Conservation (phyloP, 1,140 invertebrate species). For the Neelides sp. region DNA sequence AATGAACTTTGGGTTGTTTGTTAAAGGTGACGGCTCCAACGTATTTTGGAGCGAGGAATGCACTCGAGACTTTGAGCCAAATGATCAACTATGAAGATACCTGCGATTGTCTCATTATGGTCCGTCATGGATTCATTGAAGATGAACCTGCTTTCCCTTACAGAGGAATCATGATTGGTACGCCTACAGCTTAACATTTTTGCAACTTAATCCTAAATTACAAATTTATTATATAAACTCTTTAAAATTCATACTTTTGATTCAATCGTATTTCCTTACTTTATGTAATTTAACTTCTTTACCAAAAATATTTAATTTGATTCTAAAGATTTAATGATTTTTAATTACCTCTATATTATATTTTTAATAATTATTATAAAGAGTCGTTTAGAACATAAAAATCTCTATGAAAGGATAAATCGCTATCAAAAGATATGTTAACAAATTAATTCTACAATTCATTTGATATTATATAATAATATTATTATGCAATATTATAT, state of each 20-base stretch:
- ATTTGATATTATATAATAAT: no score
- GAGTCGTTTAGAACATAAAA: no score
- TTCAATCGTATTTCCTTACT: background rate
- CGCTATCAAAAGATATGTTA: no score
- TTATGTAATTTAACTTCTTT: no score
- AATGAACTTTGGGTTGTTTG: no score
- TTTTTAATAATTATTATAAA: no score
- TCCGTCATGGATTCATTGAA: conserved; percentile 29
- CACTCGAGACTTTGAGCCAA: conserved; percentile 60
- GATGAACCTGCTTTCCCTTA: conserved; percentile 62
- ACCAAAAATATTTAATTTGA: no score
- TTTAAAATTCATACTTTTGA: background rate
- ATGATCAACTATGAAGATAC: conserved; percentile 42
- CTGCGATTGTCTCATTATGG: conserved; percentile 28
- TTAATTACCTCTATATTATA: no score
- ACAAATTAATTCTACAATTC: no score
- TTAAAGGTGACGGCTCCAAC: conserved; percentile 47
- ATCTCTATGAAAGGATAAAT: no score
- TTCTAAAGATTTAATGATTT: no score
- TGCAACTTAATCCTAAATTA: background rate
- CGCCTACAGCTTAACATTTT: background rate
- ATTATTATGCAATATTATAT: no score
- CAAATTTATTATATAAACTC: background rate
- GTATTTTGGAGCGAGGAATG: conserved; percentile 63
- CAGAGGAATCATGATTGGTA: conserved; percentile 46